These are phyloP conservation scores for Falco biarmicus DNA, from an alignment of 2,797 vertebrate species.

Conservation along the genomic window DNA sequence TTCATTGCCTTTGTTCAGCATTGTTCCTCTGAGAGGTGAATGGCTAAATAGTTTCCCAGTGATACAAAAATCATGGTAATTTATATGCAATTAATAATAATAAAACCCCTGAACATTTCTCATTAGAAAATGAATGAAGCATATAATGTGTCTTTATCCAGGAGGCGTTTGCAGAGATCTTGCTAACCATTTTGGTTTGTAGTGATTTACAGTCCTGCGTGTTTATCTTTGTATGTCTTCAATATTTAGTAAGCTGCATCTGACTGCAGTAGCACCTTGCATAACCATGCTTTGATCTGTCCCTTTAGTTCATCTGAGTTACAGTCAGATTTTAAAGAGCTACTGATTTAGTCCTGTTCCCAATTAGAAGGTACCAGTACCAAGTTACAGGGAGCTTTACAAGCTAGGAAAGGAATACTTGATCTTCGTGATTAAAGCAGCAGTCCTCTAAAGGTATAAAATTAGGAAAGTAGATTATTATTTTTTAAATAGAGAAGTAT, in stretches of 20 bases:
- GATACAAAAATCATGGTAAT: constrained; percentile 66
- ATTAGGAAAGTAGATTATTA: neutral
- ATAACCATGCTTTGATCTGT: neutral
- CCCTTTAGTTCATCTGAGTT: neutral
- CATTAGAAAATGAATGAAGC: constrained; percentile 57
- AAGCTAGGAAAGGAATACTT: neutral
- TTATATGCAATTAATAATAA: constrained; percentile 72
- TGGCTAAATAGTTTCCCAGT: constrained; percentile 56
- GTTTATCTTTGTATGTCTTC: constrained; percentile 27
- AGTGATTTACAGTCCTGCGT: constrained; percentile 11
- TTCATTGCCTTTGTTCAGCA: constrained; percentile 37
- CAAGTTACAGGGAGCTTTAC: neutral
- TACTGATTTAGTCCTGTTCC: neutral
- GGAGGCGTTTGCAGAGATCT: constrained; percentile 16
- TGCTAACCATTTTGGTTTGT: neutral
- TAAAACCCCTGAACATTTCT: constrained; percentile 26
- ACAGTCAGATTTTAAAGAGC: neutral
- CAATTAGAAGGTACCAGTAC: neutral
- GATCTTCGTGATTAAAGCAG: neutral
- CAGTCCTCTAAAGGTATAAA: neutral
- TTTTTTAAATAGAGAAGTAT: neutral
- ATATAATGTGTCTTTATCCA: constrained; percentile 36
- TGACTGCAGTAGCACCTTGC: neutral
- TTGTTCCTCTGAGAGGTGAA: constrained; percentile 62
- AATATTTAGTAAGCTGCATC: constrained; percentile 18